Base-by-base conservation (phyloP, 2,113 vertebrate species). In the Nesoenas mayeri region DNA sequence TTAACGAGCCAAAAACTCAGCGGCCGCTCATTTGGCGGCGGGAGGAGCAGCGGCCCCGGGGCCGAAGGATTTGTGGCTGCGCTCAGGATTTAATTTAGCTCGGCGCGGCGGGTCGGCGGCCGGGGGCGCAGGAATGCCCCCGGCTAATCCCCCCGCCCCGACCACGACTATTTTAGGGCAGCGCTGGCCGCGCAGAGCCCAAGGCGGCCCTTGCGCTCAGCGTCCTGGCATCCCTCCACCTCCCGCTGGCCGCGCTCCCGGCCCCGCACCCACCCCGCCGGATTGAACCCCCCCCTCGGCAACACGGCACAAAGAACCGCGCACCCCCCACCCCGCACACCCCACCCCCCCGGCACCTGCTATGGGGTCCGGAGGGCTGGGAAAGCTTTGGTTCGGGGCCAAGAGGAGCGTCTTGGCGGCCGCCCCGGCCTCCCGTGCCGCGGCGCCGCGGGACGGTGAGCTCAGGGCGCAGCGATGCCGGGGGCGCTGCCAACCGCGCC, bases 161-260 rank as follows among this genome's bases (percentile, higher is more conserved):
- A 42, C 3, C n/a, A 50, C 71, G n/a, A 15, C 94, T 95, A 95
- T 44, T 95, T 95, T 95, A 89, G 91, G 94, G 94, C 85, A 93
- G 77, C 8, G 17, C 15, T 32, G 38, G 61, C n/a, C 3, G 21
- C 11, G 10, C 2, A 2, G 53, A 67, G 72, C 62, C 4, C 31
- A 9, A 44, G 85, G 88, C 13, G 75, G 16, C 79, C 70, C 69
- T 44, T 58, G 74, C 14, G 19, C 44, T 85, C 65, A 1, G 54
- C n/a, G 32, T 34, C 58, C 91, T 86, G 92, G 91, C 91, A 47
- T 10, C 64, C 34, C 56, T 89, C 91, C 91, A 28, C 60, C 5
- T 5, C 5, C 18, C 79, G 32, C 87, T 50, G 91, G 25, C 67
- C 15, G 56, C 34, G 18, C 5, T 24, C 87, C 79, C 47, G 4